These are phyloP conservation scores for Bathynomus jamesi DNA, from an alignment of 1,140 invertebrate species.

Conservation along the genomic window DNA sequence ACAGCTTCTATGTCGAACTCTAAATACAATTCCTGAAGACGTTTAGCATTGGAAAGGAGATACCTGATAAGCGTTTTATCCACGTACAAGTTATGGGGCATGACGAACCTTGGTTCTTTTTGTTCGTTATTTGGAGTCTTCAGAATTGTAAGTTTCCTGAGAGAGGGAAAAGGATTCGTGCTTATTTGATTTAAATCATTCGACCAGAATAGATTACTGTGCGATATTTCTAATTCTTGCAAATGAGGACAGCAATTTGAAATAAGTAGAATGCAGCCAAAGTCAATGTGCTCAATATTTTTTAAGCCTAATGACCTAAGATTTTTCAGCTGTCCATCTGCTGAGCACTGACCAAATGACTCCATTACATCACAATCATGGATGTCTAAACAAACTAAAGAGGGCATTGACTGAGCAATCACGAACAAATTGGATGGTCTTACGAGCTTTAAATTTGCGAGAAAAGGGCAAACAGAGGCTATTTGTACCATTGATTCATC, in stretches of 20 bases:
- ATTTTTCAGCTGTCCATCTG: background rate
- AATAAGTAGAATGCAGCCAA: background rate
- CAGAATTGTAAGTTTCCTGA: background rate
- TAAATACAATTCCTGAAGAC: background rate
- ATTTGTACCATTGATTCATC: background rate
- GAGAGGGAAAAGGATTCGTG: background rate
- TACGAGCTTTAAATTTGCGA: background rate
- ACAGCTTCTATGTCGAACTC: background rate
- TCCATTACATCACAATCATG: background rate
- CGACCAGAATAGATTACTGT: background rate
- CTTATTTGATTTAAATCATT: background rate
- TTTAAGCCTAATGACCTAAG: background rate
- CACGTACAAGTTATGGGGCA: background rate
- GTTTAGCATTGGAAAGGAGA: background rate
- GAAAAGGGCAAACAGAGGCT: background rate
- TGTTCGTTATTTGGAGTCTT: background rate
- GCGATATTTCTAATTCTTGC: background rate
- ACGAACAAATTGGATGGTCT: background rate
- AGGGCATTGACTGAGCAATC: background rate
- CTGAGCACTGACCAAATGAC: background rate
- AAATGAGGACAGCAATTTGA: background rate
- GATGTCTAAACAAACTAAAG: background rate
- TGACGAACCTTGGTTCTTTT: background rate
- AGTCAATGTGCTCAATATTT: background rate
- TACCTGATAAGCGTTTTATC: background rate